Evolutionary conservation across 2,888 invertebrate species (phyloP).

Genomic region (Drosophila kuntzei): DNA sequence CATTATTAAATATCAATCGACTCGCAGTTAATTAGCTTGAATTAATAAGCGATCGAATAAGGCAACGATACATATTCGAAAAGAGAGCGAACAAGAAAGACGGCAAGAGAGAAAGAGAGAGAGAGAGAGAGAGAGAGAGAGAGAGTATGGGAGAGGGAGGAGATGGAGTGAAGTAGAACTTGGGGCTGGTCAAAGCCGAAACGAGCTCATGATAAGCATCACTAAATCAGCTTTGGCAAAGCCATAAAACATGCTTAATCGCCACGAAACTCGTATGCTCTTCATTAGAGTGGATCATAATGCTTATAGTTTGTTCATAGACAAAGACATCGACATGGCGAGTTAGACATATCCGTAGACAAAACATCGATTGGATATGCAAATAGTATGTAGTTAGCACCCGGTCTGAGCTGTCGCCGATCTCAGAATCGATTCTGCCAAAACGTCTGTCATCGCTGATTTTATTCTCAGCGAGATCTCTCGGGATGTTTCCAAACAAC

Average conservation of each 20-base stretch:
- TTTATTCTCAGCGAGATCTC: conserved; percentile 41
- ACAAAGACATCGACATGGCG: conserved; percentile 10
- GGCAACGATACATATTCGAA: conserved; percentile 22
- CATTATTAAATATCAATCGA: conserved; percentile 64
- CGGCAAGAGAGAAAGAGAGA: conserved; percentile 13
- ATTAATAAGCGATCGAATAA: conserved; percentile 66
- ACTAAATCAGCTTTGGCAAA: conserved; percentile 71
- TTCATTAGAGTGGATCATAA: conserved; percentile 47
- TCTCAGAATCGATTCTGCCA: conserved; percentile 50
- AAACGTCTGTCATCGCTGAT: conserved; percentile 58
- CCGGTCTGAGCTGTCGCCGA: conserved; percentile 37
- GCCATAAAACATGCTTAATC: conserved; percentile 72
- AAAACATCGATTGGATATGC: conserved; percentile 54
- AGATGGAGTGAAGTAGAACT: conserved; percentile 42
- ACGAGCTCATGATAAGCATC: conserved; percentile 71
- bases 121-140: neutral
- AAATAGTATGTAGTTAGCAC: conserved; percentile 59
- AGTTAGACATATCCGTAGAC: conserved; percentile 19
- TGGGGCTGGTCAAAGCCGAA: conserved; percentile 46
- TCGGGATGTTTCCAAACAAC: conserved; percentile 43
- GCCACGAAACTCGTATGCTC: conserved; percentile 56
- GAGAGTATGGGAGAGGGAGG: conserved; percentile 1
- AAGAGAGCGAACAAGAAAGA: conserved; percentile 11
- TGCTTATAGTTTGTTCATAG: conserved; percentile 29
- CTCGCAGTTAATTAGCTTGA: conserved; percentile 69